Base-by-base conservation (phyloP, 2,113 vertebrate genomes). In the Colius striatus region DNA sequence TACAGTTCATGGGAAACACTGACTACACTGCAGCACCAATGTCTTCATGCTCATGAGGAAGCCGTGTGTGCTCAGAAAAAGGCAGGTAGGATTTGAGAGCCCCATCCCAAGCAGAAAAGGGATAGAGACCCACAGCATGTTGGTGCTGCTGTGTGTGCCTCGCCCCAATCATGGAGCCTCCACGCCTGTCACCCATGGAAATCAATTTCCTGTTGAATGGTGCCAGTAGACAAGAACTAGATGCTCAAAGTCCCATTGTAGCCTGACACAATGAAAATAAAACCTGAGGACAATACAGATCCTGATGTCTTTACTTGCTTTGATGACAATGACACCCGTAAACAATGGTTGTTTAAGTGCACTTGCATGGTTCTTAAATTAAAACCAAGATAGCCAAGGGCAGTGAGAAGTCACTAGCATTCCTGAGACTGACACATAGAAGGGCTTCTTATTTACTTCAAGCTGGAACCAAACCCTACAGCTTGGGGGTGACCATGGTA, bases 331-430 rank as follows among this genome's bases (percentile, higher is more conserved):
- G 96, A 95, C 94, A 97, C 93, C 89, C 79, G 96, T 90, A 97
- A 97, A 97, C 96, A 97, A 97, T 96, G 95, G 96, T 87, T 70
- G 71, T 91, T 96, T 90, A 96, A 96, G 93, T 87, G 92, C 92
- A 87, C 79, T 97, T 96, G 94, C 94, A 93, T 82, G 90, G 93
- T 95, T 97, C 92, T 97, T 96, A 96, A 96, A 97, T 96, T 95
- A 97, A 97, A 97, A 96, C 95, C 97, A 95, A 96, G 96, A 91
- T 96, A 96, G 95, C 96, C 95, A 91, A 94, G 90, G 95, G 96
- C 95, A 92, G 93, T 53, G 93, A 87, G 92, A 84, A 97, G 95
- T 95, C 95, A 70, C 90, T 72, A 89, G 89, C 77, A 27, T 89
- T 89, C 73, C 94, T 81, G 87, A 83, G 92, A 90, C 79, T 85